A percentile compares a stretch with the other conserved stretches of the same genome.
These are phyloP conservation scores for Musca vetustissima DNA, from an alignment of 1,140 invertebrate genomes.

Conservation along the genomic window DNA sequence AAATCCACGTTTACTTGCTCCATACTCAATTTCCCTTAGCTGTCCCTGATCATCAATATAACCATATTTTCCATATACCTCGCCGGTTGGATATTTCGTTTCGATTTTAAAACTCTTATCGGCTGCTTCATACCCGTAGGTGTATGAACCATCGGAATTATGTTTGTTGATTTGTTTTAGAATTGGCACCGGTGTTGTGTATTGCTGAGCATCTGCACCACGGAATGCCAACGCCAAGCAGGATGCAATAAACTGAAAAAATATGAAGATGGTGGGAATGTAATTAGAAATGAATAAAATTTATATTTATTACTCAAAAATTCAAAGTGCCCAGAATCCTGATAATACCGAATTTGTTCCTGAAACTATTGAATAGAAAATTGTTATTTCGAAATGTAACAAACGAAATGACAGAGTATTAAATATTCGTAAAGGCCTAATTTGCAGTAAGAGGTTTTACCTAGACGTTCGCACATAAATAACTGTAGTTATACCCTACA, in stretches of 20 bases:
- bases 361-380: no score
- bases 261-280: not conserved
- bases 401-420: no score
- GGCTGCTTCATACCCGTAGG: slow-evolving; percentile 84
- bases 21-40: slow-evolving; percentile 82
- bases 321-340: no score
- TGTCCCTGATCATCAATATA: slow-evolving; percentile 78
- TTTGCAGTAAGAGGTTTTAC: no score
- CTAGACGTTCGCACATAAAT: no score
- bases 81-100: slow-evolving; percentile 79
- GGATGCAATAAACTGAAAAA: slow-evolving; percentile 20
- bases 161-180: slow-evolving; percentile 84
- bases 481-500: no score
- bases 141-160: slow-evolving; percentile 85
- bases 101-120: slow-evolving; percentile 93
- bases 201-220: slow-evolving; percentile 38
- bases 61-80: slow-evolving; percentile 69
- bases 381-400: no score
- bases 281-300: not conserved
- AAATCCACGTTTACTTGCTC: slow-evolving; percentile 83
- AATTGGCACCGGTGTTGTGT: slow-evolving; percentile 73
- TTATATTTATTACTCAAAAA: no score
- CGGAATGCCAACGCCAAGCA: slow-evolving; percentile 16
- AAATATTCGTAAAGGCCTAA: no score
- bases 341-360: no score